Conservation (phyloP, 2,797 vertebrate species). For the Vireo griseus region DNA sequence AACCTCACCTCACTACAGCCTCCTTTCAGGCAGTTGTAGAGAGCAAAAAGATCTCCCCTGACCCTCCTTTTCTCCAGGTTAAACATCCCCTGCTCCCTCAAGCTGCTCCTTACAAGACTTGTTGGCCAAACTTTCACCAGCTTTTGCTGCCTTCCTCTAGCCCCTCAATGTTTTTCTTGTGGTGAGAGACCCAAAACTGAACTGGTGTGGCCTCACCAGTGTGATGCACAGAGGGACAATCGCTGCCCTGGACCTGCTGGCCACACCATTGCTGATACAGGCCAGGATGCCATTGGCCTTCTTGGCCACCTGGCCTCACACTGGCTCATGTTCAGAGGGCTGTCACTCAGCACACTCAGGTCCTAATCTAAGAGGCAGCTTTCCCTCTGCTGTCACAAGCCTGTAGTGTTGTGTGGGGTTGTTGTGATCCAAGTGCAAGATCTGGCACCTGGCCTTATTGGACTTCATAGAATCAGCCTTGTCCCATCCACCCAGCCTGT, state of each 20-base stretch:
- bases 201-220: not conserved
- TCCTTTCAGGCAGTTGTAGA: not conserved
- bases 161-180: not conserved
- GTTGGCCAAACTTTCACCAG: not conserved
- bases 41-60: no score
- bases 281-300: not conserved
- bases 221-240: accelerated
- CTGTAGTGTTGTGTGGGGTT: not conserved
- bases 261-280: not conserved
- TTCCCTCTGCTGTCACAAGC: not conserved
- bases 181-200: not conserved
- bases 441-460: not conserved
- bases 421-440: not conserved
- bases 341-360: accelerated
- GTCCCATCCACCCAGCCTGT: not conserved
- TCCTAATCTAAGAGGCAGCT: not conserved
- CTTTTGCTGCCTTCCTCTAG: not conserved
- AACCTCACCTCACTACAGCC: no score
- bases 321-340: not conserved
- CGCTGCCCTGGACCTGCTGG: not conserved
- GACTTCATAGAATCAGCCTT: not conserved
- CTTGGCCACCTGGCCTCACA: not conserved
- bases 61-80: not conserved
- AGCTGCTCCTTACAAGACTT: not conserved
- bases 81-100: not conserved